Evolutionary conservation across 2,797 vertebrate genomes (phyloP).

Genomic region (Karalla daura): DNA sequence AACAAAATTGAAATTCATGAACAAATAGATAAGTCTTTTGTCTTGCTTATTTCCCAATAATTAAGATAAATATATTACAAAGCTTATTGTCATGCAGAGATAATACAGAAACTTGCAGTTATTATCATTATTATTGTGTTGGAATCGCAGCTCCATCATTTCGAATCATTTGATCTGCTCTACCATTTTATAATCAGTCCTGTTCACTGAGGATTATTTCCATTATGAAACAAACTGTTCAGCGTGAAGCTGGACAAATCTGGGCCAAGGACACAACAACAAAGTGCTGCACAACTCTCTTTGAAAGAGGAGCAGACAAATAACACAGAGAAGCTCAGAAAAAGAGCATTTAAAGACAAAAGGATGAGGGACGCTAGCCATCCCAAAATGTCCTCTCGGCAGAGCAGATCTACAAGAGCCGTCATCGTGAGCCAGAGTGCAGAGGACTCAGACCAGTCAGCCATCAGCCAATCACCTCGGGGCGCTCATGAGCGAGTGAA

Average conservation of each 20-base stretch:
- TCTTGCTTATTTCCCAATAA: too few species aligned
- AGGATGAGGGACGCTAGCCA: slow-evolving; percentile 15
- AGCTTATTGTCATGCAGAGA: too few species aligned
- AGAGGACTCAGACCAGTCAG: slow-evolving; percentile 34
- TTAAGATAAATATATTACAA: too few species aligned
- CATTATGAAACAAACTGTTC: not conserved
- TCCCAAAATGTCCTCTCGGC: slow-evolving; percentile 26
- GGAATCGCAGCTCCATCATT: too few species aligned
- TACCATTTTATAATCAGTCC: not conserved
- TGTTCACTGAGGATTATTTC: not conserved
- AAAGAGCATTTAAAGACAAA: slow-evolving; percentile 5
- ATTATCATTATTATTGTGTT: too few species aligned
- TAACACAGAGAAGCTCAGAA: not conserved
- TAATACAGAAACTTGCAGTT: too few species aligned
- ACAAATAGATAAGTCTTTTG: too few species aligned
- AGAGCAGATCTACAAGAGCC: slow-evolving; percentile 40
- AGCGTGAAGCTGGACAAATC: not conserved
- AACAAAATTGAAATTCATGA: too few species aligned
- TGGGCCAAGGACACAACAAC: slow-evolving; percentile 1
- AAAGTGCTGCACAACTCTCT: not conserved
- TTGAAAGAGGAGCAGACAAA: not conserved
- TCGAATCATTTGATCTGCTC: not conserved
- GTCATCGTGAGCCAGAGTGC: not conserved
- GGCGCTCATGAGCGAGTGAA: not conserved
- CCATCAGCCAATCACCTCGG: slow-evolving; percentile 24